Evolutionary conservation across 2,797 vertebrate genomes (phyloP).

Genomic region (Hyperoplus lanceolatus): DNA sequence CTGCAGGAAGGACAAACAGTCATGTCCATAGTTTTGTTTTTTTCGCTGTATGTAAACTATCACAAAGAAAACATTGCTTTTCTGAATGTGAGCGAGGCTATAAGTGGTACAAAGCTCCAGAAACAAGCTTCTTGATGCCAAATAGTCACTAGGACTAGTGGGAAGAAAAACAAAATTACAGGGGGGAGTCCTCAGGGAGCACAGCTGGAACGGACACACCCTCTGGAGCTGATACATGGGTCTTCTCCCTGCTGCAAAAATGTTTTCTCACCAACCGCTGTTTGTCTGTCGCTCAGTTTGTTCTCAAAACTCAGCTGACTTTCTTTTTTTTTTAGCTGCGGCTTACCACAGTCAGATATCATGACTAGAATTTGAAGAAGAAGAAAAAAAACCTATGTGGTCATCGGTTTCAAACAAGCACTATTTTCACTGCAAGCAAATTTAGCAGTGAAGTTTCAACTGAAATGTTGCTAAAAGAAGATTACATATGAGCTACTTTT

Average conservation of each 20-base stretch:
- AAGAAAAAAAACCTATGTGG: background rate
- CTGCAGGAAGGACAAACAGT: too few species aligned
- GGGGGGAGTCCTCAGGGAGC: conserved; percentile 77
- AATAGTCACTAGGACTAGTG: conserved; percentile 36
- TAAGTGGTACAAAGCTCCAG: conserved; percentile 32
- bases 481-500: background rate
- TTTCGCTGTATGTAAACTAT: too few species aligned
- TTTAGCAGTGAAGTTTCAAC: background rate
- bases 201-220: conserved; percentile 79
- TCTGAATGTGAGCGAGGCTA: background rate
- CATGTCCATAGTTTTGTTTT: too few species aligned
- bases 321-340: background rate
- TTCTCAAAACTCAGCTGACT: background rate
- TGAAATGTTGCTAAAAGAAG: background rate
- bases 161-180: conserved; percentile 77
- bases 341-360: background rate
- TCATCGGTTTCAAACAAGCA: background rate
- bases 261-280: conserved; percentile 22
- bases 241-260: conserved; percentile 51
- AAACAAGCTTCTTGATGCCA: conserved; percentile 24
- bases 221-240: conserved; percentile 68
- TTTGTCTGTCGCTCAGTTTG: conserved; percentile 27
- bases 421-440: background rate
- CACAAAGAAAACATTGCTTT: too few species aligned
- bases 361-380: background rate